A percentile compares a stretch with the other conserved stretches of the same genome.
Conservation (phyloP, 2,888 invertebrate genomes). For the Melanophora roralis region DNA sequence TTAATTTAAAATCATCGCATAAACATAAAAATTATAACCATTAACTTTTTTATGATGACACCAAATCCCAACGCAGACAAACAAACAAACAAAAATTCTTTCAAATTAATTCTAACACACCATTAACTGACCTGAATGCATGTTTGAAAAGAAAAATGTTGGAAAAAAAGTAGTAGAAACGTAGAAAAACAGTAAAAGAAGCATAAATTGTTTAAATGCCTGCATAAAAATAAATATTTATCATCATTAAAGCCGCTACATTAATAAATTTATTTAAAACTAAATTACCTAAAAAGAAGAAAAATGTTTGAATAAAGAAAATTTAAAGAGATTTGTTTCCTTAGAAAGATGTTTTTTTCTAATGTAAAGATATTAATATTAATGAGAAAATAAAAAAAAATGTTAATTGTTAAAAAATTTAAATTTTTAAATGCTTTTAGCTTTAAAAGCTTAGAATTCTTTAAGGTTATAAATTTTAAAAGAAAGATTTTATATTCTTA, state of each 20-base stretch:
- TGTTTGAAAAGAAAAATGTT: neutral
- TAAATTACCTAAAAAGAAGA: neutral
- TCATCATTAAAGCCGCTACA: slow-evolving; percentile 43
- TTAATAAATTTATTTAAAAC: slow-evolving; percentile 36
- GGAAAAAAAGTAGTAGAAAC: neutral
- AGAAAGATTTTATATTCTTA: no score
- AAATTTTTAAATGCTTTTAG: no score
- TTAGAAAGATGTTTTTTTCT: no score
- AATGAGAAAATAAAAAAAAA: no score
- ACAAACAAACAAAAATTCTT: neutral
- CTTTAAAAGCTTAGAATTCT: no score
- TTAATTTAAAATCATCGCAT: slow-evolving; percentile 42
- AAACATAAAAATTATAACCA: slow-evolving; percentile 36
- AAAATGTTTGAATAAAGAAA: no score
- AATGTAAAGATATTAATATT: no score
- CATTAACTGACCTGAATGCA: slow-evolving; percentile 39
- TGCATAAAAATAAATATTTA: slow-evolving; percentile 38
- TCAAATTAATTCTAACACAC: slow-evolving; percentile 24
- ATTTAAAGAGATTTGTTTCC: no score
- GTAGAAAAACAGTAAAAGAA: slow-evolving; percentile 7
- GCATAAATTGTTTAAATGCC: slow-evolving; percentile 16
- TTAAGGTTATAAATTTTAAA: no score
- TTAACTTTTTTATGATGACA: slow-evolving; percentile 18
- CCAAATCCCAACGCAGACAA: neutral
- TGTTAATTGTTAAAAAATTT: no score